A percentile compares a stretch with the other conserved stretches of the same genome.
These are phyloP conservation scores for Bubo scandiacus DNA, from an alignment of 2,113 vertebrate genomes.

Conservation along the genomic window DNA sequence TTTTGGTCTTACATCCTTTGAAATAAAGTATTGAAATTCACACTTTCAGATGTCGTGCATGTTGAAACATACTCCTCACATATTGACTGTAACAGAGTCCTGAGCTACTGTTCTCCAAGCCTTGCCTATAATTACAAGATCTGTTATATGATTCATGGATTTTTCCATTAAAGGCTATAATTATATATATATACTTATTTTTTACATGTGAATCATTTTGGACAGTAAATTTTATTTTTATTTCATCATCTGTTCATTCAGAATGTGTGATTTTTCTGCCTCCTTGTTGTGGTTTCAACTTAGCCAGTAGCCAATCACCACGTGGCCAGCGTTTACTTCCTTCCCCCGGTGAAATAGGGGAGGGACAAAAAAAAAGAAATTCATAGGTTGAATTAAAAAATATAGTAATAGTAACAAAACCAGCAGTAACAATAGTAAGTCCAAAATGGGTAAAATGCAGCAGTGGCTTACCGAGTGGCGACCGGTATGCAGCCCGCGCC, in stretches of 20 bases:
- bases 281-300: background rate
- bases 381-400: no score
- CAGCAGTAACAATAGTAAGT: no score
- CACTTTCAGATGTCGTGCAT: background rate
- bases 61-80: background rate
- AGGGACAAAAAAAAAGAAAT: no score
- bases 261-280: background rate
- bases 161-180: background rate
- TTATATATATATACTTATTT: background rate
- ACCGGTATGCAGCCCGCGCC: no score
- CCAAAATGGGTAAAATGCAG: no score
- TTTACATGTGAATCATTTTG: background rate
- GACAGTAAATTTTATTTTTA: background rate
- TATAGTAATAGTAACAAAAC: no score
- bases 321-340: no score
- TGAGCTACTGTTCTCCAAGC: background rate
- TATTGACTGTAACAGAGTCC: background rate
- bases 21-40: background rate
- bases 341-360: no score
- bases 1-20: background rate
- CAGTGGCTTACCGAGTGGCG: no score
- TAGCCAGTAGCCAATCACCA: no score
- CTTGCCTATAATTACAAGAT: background rate
- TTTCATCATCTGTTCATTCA: background rate
- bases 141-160: background rate